Evolutionary conservation across 2,888 invertebrate genomes (phyloP).

Genomic region (Macrosoma leucophasiata): DNA sequence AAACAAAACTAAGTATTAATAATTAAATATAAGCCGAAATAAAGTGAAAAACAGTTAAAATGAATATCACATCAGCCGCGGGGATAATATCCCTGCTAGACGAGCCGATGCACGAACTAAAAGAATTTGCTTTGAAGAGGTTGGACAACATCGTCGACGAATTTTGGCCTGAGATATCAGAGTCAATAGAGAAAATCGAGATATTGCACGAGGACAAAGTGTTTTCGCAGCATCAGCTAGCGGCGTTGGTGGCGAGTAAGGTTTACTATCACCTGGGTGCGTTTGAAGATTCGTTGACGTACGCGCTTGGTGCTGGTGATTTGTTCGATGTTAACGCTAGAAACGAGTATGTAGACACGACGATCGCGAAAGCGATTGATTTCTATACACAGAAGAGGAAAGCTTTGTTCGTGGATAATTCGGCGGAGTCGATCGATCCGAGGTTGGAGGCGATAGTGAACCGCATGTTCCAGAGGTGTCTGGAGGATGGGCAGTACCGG

Average conservation of each 20-base stretch:
- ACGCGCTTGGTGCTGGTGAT: constrained; percentile 96
- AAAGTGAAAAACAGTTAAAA: constrained; percentile 31
- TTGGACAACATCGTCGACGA: constrained; percentile 96
- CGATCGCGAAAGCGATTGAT: constrained; percentile 97
- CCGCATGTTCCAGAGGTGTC: constrained; percentile 96
- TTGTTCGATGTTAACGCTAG: constrained; percentile 96
- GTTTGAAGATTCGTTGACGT: constrained; percentile 97
- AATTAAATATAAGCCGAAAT: constrained; percentile 7
- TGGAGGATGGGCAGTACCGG: constrained; percentile 95
- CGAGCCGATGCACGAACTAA: constrained; percentile 94
- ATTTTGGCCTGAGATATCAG: constrained; percentile 99
- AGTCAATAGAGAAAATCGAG: constrained; percentile 98
- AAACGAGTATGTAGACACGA: constrained; percentile 97
- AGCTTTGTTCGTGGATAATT: constrained; percentile 81
- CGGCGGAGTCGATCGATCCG: constrained; percentile 83
- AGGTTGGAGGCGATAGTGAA: constrained; percentile 95
- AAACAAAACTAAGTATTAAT: constrained; percentile 13
- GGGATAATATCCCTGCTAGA: constrained; percentile 97
- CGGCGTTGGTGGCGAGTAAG: constrained; percentile 98
- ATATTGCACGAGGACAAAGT: constrained; percentile 94
- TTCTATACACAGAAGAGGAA: constrained; percentile 94
- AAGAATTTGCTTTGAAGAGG: constrained; percentile 94
- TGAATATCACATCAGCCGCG: constrained; percentile 78
- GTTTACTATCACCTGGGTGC: constrained; percentile 98
- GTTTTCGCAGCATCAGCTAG: constrained; percentile 92